Base-by-base conservation (phyloP, 1,140 invertebrate genomes). In the Wiebesia pumilae region DNA sequence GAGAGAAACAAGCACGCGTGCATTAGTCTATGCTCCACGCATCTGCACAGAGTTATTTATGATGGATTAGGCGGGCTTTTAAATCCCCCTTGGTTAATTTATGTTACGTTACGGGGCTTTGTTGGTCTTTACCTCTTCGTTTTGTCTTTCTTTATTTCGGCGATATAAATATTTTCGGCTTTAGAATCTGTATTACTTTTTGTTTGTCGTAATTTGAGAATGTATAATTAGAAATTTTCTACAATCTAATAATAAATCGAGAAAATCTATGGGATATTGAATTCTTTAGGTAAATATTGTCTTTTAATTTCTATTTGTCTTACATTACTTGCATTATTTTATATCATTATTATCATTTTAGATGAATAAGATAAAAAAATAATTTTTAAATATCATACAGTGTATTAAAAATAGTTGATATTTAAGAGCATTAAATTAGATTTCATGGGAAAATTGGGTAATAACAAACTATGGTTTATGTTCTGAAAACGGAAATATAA, bases 11-110 rank as follows among this genome's bases (percentile, higher is more conserved):
- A n/a, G n/a, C n/a, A n/a, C n/a, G n/a, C n/a, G n/a, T n/a, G n/a
- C n/a, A n/a, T n/a, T n/a, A n/a, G 81, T 30, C 24, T 81, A 69
- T 82, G 79, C 51, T 62, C 78, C 21, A 69, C 84, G 87, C 88
- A 89, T 89, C 87, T 89, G 88, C 73, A 87, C 83, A 35, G 85
- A 89, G 87, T 89, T 89, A 89, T 89, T 89, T 89, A 89, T 89
- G 88, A 89, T 89, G 88, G 88, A 89, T 89, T 88, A 86, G 82
- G 80, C 62, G 84, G 81, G 85, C 81, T 84, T 82, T 84, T 82
- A 83, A 87, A 85, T 67, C 83, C 81, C 77, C 81, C 83, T 78
- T 73, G 79, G 81, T 84, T 87, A 88, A 87, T 88, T 88, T 88
- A 87, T 87, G 82, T 65, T 69, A 54, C 75, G 85, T 80, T 80